Evolutionary conservation across 2,888 invertebrate species (phyloP), one percentile per base, ranked within the genome.

Genomic region (Drosophila atripex): DNA sequence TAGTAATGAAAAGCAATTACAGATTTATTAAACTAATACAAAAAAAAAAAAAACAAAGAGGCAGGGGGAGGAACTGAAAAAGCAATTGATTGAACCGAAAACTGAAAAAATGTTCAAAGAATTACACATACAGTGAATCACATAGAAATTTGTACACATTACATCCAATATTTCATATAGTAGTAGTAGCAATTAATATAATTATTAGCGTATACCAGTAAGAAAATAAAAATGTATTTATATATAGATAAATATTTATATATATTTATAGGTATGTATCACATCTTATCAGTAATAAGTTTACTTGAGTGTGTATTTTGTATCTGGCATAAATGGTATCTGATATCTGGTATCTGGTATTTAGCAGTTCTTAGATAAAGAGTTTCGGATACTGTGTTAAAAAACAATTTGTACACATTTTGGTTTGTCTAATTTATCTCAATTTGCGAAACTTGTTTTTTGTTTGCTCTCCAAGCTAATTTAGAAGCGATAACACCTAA

Each of bases 121-220:
- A 78, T 78, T 85, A 86, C 89, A 90, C 88, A 90, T 88, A 90
- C 90, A 90, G 90, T 90, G 90, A 90, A 89, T 90, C 89, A 90
- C 90, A 90, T 89, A 87, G 85, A 90, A 89, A 86, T 89, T 88
- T 89, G 70, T 82, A 90, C 89, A 89, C 89, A 90, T 80, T 78
- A 90, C 90, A 90, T 89, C 90, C 90, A 90, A 90, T 90, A 90
- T 83, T 80, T 72, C 74, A 80, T 87, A 86, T 84, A 83, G 66
- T 82, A 75, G 61, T 75, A 73, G 63, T 76, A 83, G 82, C 79
- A 79, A 85, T 84, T 60, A 61, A 80, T 75, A 86, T 83, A 77
- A 73, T 75, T 72, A 82, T 65, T 78, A 80, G 85, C 77, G 78
- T 73, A 72, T 80, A 84, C 80, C 79, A 82, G 39, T 77, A 75